Percentiles rank a stretch among this genome's conserved stretches.
Evolutionary conservation across 1,140 invertebrate genomes (phyloP).

Genomic region (Triops longicaudatus): DNA sequence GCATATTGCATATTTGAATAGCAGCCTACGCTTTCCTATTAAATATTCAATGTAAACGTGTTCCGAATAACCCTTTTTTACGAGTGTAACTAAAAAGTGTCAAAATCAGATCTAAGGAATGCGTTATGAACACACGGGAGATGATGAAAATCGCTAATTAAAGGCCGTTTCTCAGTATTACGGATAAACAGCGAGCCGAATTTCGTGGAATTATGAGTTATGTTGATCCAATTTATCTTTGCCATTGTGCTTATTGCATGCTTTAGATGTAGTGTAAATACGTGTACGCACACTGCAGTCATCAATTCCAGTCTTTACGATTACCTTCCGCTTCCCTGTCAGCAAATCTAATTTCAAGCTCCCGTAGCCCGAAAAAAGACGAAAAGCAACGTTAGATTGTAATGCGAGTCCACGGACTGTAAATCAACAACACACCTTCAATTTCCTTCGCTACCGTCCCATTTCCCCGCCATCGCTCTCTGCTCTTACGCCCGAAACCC

Average conservation of each 20-base stretch:
- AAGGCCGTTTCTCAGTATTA: too few relatives aligned
- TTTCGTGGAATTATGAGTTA: too few relatives aligned
- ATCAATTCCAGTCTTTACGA: background rate
- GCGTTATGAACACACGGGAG: too few relatives aligned
- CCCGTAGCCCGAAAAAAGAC: background rate
- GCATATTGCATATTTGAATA: too few relatives aligned
- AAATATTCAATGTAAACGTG: too few relatives aligned
- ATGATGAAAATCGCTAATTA: too few relatives aligned
- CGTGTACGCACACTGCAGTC: background rate
- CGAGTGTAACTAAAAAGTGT: too few relatives aligned
- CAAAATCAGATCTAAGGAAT: too few relatives aligned
- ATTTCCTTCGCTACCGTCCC: constrained; percentile 1
- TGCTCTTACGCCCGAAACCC: background rate
- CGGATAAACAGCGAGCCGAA: too few relatives aligned
- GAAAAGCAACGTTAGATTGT: background rate
- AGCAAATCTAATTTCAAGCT: background rate
- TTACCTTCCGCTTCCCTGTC: background rate
- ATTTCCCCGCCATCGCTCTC: background rate
- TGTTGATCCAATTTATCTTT: background rate
- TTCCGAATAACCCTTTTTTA: too few relatives aligned
- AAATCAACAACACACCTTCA: constrained; percentile 15
- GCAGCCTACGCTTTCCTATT: too few relatives aligned
- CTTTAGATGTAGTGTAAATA: background rate
- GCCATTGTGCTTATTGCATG: background rate
- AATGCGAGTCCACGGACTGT: background rate